Evolutionary conservation across 2,888 invertebrate genomes (phyloP).

Genomic region (Therioaphis trifolii): DNA sequence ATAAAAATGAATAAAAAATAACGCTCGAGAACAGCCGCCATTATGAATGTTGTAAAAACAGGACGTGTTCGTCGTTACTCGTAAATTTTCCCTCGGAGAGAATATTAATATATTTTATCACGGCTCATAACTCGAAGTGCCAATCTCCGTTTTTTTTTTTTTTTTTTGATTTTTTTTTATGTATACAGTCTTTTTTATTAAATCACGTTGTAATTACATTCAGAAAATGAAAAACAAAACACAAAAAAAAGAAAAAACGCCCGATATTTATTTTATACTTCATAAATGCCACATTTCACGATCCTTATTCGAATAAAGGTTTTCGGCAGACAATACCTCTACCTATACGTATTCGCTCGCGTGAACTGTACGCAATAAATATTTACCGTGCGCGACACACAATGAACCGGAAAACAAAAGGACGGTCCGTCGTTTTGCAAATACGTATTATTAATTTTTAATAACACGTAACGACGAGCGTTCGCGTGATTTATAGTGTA

Average conservation of each 20-base stretch:
- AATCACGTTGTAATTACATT: conserved; percentile 25
- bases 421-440: too few relatives aligned
- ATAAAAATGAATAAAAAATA: too few relatives aligned
- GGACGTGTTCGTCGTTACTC: background rate
- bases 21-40: background rate
- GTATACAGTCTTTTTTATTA: conserved; percentile 7
- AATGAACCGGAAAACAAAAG: too few relatives aligned
- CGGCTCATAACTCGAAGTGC: background rate
- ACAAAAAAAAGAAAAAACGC: too few relatives aligned
- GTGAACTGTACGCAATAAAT: too few relatives aligned
- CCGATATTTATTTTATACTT: background rate
- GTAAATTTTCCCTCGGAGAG: background rate
- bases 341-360: too few relatives aligned
- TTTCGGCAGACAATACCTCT: background rate
- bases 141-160: conserved; percentile 30
- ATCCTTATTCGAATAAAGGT: background rate
- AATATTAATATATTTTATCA: conserved; percentile 20
- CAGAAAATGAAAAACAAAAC: background rate
- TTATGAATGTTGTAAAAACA: conserved; percentile 26
- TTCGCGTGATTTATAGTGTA: too few relatives aligned
- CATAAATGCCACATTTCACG: background rate
- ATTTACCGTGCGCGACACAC: too few relatives aligned
- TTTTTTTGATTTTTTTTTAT: too few relatives aligned
- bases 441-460: too few relatives aligned
- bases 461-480: too few relatives aligned